phyloP scores from a whole-genome alignment of 2,797 vertebrate genomes.

The Pseudocheirus occidentalis region DNA sequence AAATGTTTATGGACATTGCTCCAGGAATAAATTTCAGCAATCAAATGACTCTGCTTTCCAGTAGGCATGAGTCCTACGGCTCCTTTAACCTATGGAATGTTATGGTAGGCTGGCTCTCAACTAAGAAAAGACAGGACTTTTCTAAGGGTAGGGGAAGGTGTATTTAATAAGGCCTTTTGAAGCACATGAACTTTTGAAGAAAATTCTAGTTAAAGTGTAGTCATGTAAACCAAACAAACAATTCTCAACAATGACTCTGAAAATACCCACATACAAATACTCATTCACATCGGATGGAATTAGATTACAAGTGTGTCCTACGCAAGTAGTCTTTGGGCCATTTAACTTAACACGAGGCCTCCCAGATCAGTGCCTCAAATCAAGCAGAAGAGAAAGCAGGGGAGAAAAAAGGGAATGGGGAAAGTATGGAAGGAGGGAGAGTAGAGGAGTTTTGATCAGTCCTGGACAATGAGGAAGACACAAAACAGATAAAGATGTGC shows the following conservation, averaged over 20 bases:
- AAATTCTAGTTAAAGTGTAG: not conserved
- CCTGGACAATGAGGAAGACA: not conserved
- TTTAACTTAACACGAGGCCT: not conserved
- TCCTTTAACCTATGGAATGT: not conserved
- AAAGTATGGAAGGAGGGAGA: not conserved
- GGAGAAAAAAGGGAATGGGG: not conserved
- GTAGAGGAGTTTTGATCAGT: not conserved
- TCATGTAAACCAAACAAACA: not conserved
- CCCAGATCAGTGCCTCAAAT: not conserved
- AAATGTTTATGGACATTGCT: not conserved
- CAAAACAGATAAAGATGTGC: not conserved
- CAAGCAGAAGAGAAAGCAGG: not conserved
- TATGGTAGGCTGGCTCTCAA: not conserved
- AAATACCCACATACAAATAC: not conserved
- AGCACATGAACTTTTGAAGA: not conserved
- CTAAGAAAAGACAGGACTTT: not conserved
- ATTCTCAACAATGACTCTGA: not conserved
- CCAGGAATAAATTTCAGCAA: not conserved
- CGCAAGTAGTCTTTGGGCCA: not conserved
- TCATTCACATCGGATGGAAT: not conserved
- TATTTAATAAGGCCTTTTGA: not conserved
- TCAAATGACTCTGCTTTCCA: not conserved
- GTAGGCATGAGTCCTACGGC: not conserved
- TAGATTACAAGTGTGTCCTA: not conserved
- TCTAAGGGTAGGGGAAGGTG: not conserved